Evolutionary conservation across 2,888 invertebrate genomes (phyloP).

Genomic region (Galerucella nymphaeae): DNA sequence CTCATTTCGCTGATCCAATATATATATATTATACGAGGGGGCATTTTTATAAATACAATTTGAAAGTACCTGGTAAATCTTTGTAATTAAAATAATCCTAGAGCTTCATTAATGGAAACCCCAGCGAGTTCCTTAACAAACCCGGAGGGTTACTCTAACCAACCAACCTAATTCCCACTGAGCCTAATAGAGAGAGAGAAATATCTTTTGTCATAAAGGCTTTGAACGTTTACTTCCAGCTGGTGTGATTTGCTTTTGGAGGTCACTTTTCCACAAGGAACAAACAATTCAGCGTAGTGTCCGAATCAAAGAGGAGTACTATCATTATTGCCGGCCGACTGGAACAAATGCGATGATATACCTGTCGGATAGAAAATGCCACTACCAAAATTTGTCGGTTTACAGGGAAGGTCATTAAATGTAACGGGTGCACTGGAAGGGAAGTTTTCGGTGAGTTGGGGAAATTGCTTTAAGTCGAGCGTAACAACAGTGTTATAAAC

Average conservation of each 20-base stretch:
- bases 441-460: neutral
- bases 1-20: slow-evolving; percentile 41
- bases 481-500: neutral
- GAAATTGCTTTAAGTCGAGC: neutral
- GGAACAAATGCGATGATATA: slow-evolving; percentile 50
- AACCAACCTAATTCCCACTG: slow-evolving; percentile 44
- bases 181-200: slow-evolving; percentile 23
- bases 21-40: slow-evolving; percentile 39
- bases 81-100: slow-evolving; percentile 35
- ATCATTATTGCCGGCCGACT: slow-evolving; percentile 51
- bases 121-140: slow-evolving; percentile 40
- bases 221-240: slow-evolving; percentile 43
- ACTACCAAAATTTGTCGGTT: neutral
- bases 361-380: slow-evolving; percentile 28
- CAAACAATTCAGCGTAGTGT: slow-evolving; percentile 44
- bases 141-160: slow-evolving; percentile 43
- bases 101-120: slow-evolving; percentile 44
- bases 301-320: slow-evolving; percentile 47
- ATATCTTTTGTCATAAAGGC: slow-evolving; percentile 44
- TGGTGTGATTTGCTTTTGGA: slow-evolving; percentile 36
- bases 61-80: no score
- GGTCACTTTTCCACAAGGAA: slow-evolving; percentile 40
- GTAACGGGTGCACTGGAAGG: slow-evolving; percentile 1
- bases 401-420: slow-evolving; percentile 4
- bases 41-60: no score